Conservation (phyloP, 2,113 vertebrate genomes). For the Mastomys coucha region DNA sequence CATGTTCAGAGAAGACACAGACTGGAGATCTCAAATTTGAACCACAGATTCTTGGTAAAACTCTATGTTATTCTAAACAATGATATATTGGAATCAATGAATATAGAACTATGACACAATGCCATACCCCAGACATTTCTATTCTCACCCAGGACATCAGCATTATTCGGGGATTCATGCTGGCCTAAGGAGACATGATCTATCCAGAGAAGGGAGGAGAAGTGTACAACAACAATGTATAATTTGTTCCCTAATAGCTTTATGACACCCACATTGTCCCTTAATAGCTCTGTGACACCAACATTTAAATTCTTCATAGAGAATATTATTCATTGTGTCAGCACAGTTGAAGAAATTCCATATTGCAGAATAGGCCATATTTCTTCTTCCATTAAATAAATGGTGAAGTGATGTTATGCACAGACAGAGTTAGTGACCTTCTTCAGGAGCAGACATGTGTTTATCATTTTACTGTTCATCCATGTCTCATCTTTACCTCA, state of each 20-base stretch:
- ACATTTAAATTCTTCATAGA: slow-evolving; percentile 55
- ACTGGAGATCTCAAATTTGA: background rate
- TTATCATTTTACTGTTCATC: no score
- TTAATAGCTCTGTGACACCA: slow-evolving; percentile 46
- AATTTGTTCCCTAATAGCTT: slow-evolving; percentile 42
- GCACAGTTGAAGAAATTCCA: slow-evolving; percentile 50
- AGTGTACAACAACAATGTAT: background rate
- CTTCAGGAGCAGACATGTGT: background rate
- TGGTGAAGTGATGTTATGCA: background rate
- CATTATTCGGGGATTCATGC: background rate
- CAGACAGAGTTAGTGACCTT: background rate
- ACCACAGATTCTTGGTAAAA: background rate
- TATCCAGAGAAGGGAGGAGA: background rate
- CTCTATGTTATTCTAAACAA: background rate
- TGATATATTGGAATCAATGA: background rate
- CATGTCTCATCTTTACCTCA: background rate
- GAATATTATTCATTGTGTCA: slow-evolving; percentile 55
- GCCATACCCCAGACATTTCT: background rate
- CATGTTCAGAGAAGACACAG: background rate
- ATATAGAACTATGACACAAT: background rate
- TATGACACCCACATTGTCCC: slow-evolving; percentile 48
- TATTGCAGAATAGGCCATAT: slow-evolving; percentile 21
- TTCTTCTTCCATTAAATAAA: slow-evolving; percentile 48
- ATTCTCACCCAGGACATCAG: accelerated
- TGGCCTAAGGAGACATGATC: background rate